Evolutionary conservation across 2,888 invertebrate genomes (phyloP).

Genomic region (Tipula confusa): DNA sequence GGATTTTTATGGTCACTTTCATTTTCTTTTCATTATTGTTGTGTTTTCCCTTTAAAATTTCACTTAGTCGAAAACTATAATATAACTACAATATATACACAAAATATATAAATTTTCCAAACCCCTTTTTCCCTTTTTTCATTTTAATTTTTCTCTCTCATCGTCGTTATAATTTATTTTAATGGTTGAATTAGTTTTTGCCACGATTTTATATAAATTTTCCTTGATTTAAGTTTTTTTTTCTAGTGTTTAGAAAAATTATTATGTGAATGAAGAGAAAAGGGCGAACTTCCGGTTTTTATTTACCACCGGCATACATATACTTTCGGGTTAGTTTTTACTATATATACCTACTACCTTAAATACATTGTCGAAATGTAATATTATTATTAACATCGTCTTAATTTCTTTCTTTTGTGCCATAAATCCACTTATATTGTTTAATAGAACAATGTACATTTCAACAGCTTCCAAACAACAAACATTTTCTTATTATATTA

Average conservation of each 20-base stretch:
- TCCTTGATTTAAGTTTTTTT: background rate
- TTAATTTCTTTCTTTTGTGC: background rate
- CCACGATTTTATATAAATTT: background rate
- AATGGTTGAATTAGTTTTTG: conserved; percentile 25
- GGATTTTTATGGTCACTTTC: conserved; percentile 12
- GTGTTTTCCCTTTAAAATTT: conserved; percentile 5
- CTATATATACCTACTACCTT: background rate
- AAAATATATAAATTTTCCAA: conserved; percentile 20
- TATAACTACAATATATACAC: background rate
- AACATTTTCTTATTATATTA: background rate
- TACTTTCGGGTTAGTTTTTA: background rate
- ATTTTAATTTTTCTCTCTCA: background rate
- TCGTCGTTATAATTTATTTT: conserved; percentile 14
- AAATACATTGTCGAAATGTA: background rate
- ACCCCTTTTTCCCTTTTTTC: background rate
- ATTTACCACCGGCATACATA: background rate
- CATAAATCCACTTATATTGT: background rate
- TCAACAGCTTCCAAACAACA: background rate
- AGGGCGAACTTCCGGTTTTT: conserved; percentile 12
- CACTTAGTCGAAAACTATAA: background rate
- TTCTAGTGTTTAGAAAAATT: background rate
- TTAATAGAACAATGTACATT: background rate
- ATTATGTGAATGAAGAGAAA: background rate
- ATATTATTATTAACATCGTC: background rate
- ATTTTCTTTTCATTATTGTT: background rate